Percentiles rank a stretch among this genome's conserved stretches.
Evolutionary conservation across 2,797 vertebrate genomes (phyloP).

Genomic region (Chloroceryle amazona): DNA sequence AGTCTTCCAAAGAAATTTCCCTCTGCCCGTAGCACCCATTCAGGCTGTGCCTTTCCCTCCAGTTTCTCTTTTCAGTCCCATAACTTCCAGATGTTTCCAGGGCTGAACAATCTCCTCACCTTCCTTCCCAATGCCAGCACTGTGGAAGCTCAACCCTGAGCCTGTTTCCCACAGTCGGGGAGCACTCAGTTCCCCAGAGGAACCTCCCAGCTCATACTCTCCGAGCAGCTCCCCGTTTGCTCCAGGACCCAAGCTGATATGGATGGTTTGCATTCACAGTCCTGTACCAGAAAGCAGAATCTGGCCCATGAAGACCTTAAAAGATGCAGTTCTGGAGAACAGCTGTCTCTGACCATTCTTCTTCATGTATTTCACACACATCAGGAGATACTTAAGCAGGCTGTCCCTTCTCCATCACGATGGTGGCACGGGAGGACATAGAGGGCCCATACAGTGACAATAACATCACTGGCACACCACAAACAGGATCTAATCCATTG

Average conservation of each 20-base stretch:
- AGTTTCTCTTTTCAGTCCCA: not conserved
- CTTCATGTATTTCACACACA: not conserved
- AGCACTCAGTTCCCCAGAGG: not conserved
- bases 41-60: not conserved
- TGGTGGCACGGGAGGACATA: not conserved
- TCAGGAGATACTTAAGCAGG: not conserved
- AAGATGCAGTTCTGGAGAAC: not conserved
- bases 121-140: not conserved
- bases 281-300: not conserved
- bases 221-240: not conserved
- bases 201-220: not conserved
- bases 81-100: not conserved
- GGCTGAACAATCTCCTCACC: not conserved
- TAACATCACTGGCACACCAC: not conserved
- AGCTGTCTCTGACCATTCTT: not conserved
- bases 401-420: not conserved
- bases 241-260: not conserved
- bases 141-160: fast-evolving
- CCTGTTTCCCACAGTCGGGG: not conserved
- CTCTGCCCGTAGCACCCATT: fast-evolving
- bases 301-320: not conserved
- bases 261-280: fast-evolving
- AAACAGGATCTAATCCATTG: fast-evolving
- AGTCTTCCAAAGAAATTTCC: not conserved
- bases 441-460: too few relatives aligned